phyloP scores from a whole-genome alignment of 2,113 vertebrate genomes.

The Silurus asotus region DNA sequence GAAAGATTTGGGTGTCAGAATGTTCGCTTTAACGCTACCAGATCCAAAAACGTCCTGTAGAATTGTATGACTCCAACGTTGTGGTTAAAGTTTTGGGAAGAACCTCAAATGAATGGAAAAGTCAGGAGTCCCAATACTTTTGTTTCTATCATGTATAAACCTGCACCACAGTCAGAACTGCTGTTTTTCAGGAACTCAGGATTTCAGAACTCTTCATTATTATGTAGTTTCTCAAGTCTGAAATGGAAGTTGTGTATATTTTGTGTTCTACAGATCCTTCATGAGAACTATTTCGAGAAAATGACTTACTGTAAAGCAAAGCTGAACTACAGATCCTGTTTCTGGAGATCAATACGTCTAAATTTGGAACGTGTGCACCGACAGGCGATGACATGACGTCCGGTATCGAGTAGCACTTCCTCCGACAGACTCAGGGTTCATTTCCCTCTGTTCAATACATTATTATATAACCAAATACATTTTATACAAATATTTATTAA shows the following conservation, averaged over 20 bases:
- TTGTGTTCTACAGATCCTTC: neutral
- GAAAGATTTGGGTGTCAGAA: no score
- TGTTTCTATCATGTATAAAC: neutral
- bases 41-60: no score
- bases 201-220: neutral
- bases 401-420: neutral
- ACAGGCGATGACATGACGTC: neutral
- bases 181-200: neutral
- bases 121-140: no score
- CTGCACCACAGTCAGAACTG: neutral
- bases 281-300: neutral
- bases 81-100: no score
- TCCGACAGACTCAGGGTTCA: neutral
- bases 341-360: slow-evolving; percentile 3
- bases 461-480: no score
- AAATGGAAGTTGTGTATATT: neutral
- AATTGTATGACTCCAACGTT: no score
- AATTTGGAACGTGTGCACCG: neutral
- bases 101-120: no score
- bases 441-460: neutral
- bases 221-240: neutral
- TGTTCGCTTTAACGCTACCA: no score
- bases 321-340: neutral
- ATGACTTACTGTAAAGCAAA: slow-evolving; percentile 8
- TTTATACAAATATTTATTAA: neutral